Conservation (phyloP, 1,140 invertebrate genomes). For the Lepidurus apus region DNA sequence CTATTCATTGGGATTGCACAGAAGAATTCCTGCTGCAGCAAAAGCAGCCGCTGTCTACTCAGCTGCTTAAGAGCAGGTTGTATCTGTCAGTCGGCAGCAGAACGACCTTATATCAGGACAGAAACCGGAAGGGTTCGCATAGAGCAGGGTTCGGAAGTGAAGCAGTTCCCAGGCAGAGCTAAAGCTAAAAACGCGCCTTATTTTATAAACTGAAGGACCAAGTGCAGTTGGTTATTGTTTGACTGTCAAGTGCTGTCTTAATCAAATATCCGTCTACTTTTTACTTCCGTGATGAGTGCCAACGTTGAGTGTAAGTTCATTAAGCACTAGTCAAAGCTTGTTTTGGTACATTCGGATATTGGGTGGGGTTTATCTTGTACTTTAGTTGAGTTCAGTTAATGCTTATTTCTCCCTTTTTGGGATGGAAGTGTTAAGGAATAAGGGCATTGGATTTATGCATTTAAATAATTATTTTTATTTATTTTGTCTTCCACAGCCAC, state of each 20-base stretch:
- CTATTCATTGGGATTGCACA: neutral
- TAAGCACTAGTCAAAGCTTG: neutral
- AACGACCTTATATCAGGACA: neutral
- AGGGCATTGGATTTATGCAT: neutral
- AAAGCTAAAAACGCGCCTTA: neutral
- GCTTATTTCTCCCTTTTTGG: no score
- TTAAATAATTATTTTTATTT: neutral
- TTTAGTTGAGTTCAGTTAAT: no score
- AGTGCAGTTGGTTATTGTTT: neutral
- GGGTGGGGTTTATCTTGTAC: no score
- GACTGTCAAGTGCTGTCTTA: neutral
- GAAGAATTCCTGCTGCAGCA: neutral
- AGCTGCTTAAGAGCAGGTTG: neutral
- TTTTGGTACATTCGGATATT: neutral
- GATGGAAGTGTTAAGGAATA: neutral
- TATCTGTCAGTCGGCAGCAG: slow-evolving; percentile 1
- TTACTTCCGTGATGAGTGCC: neutral
- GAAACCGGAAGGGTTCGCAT: neutral
- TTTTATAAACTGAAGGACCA: neutral
- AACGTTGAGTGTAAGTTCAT: slow-evolving; percentile 8
- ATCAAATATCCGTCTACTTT: neutral
- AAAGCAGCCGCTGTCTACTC: slow-evolving; percentile 3
- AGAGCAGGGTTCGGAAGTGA: neutral
- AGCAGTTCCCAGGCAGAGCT: neutral
- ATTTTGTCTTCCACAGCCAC: neutral